Evolutionary conservation across 2,113 vertebrate species (phyloP).

Genomic region (Pleuronectes platessa): DNA sequence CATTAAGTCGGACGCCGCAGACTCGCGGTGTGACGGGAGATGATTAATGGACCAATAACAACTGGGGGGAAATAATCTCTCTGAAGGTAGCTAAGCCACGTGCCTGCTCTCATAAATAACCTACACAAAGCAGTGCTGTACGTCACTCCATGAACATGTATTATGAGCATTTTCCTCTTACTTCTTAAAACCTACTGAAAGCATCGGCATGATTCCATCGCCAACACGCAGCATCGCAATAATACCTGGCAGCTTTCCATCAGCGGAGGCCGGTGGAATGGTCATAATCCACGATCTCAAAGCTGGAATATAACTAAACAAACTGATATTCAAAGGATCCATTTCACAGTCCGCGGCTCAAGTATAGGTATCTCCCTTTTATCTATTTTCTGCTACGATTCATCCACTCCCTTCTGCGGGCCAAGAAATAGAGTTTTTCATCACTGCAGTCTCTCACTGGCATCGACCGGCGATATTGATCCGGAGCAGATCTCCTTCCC

Average conservation of each 20-base stretch:
- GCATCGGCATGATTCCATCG: conserved; percentile 21
- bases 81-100: conserved; percentile 24
- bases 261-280: conserved; percentile 28
- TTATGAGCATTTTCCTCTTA: conserved; percentile 35
- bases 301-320: conserved; percentile 60
- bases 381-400: conserved; percentile 69
- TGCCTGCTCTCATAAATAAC: conserved; percentile 52
- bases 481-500: conserved; percentile 76
- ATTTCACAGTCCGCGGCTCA: conserved; percentile 55
- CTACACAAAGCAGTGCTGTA: conserved; percentile 34
- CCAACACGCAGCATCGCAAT: conserved; percentile 21
- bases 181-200: conserved; percentile 19
- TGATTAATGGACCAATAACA: conserved; percentile 49
- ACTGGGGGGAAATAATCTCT: conserved; percentile 23
- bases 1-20: not conserved
- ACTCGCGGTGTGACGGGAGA: conserved; percentile 26
- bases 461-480: conserved; percentile 80
- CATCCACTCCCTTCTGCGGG: conserved; percentile 62
- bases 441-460: conserved; percentile 74
- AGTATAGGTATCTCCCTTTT: conserved; percentile 67
- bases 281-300: conserved; percentile 44
- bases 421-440: conserved; percentile 78
- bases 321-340: conserved; percentile 57
- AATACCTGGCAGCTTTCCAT: conserved; percentile 21
- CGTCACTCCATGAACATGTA: conserved; percentile 30